Evolutionary conservation across 30 jellyfish, hydroid and myxozoan genomes (phyloP).

Genomic region (Aurelia aurita complex sp. Pacific): DNA sequence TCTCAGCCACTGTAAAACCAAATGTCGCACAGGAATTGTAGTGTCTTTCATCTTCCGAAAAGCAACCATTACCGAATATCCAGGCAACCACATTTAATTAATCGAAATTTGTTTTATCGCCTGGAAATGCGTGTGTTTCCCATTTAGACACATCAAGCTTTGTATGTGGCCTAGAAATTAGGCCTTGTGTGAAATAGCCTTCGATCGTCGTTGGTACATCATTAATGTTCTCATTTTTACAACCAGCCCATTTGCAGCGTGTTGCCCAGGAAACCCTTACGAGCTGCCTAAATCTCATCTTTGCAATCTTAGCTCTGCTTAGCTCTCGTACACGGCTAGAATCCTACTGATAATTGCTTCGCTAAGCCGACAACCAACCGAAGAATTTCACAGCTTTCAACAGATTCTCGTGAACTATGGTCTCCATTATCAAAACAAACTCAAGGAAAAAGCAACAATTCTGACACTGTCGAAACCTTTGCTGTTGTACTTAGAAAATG

Average conservation of each 20-base stretch:
- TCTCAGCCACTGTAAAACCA: too few species aligned
- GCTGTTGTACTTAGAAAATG: too few species aligned
- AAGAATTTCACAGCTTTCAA: slow-evolving; percentile 4
- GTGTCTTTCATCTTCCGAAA: too few species aligned
- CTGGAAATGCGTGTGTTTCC: too few species aligned
- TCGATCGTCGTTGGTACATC: slow-evolving; percentile 2
- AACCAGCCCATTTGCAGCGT: slow-evolving; percentile 10
- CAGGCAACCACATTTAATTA: too few species aligned
- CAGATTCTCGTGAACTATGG: neutral
- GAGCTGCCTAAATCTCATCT: slow-evolving; percentile 11
- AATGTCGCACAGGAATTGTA: too few species aligned
- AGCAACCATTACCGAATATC: too few species aligned
- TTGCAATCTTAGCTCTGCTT: neutral
- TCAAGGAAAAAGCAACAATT: neutral
- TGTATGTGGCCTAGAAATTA: slow-evolving; percentile 24
- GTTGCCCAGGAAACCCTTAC: slow-evolving; percentile 2
- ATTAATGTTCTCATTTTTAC: neutral
- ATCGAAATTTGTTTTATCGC: too few species aligned
- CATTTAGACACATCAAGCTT: neutral
- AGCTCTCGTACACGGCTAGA: too few species aligned
- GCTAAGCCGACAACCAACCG: neutral
- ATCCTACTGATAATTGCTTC: neutral
- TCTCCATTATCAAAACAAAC: neutral
- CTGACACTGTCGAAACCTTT: neutral
- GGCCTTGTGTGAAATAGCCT: neutral